phyloP scores from a whole-genome alignment of 2,113 vertebrate genomes.

The Anser cygnoides region DNA sequence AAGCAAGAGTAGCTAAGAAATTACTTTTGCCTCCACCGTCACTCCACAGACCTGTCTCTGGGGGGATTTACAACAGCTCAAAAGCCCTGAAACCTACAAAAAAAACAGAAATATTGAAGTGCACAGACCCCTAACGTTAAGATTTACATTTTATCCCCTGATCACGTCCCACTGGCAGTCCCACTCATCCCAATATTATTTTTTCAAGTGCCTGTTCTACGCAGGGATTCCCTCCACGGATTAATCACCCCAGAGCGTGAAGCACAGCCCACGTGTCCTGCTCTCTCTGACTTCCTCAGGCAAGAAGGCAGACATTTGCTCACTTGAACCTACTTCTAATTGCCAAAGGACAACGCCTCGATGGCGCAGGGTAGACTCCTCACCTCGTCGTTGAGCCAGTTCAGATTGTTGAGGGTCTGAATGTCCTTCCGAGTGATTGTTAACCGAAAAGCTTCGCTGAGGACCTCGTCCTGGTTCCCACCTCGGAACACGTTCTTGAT shows the following conservation, averaged over 20 bases:
- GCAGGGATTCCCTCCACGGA: not conserved
- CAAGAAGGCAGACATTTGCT: no score
- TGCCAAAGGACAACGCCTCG: rapidly evolving
- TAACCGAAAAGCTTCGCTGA: constrained; percentile 93
- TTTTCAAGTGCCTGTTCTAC: not conserved
- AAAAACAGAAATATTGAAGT: not conserved
- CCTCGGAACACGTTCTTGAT: constrained; percentile 84
- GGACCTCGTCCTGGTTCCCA: constrained; percentile 89
- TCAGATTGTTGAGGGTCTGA: constrained; percentile 92
- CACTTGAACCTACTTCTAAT: rapidly evolving
- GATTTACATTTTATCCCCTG: rapidly evolving
- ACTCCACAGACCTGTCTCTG: rapidly evolving
- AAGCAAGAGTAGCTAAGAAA: not conserved
- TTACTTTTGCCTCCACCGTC: not conserved
- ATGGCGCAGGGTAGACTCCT: rapidly evolving
- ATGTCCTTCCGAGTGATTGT: constrained; percentile 96
- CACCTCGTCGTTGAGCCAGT: constrained; percentile 99
- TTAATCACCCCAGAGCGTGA: rapidly evolving
- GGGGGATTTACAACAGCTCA: not conserved
- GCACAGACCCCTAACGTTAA: rapidly evolving
- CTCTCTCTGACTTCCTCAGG: not conserved
- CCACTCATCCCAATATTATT: not conserved
- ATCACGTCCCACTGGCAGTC: rapidly evolving
- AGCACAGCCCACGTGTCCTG: not conserved
- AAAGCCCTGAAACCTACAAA: not conserved